A percentile compares a stretch with the other conserved stretches of the same genome.
phyloP scores from a whole-genome alignment of 2,888 invertebrate genomes.

The Cerastis leucographa region DNA sequence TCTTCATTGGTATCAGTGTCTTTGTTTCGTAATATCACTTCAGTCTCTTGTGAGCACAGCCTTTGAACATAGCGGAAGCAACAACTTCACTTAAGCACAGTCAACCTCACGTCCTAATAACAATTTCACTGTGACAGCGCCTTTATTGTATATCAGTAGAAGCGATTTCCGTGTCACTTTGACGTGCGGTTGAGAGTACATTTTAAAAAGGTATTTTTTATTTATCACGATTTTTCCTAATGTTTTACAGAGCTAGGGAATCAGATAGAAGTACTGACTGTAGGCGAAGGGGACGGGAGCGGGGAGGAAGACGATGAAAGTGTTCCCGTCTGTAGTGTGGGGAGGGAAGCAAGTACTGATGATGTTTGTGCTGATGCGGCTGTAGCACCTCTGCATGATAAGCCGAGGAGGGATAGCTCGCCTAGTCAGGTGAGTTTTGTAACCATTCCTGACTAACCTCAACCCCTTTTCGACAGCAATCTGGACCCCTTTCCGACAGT shows the following conservation, averaged over 20 bases:
- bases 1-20: conserved; percentile 13
- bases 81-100: conserved; percentile 4
- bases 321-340: conserved; percentile 85
- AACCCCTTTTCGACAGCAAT: not conserved
- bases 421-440: conserved; percentile 81
- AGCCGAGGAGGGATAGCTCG: conserved; percentile 75
- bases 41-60: not conserved
- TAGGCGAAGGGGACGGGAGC: conserved; percentile 83
- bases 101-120: not conserved
- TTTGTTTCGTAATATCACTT: not conserved
- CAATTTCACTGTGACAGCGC: not conserved
- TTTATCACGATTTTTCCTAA: conserved; percentile 7
- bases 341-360: conserved; percentile 85
- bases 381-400: conserved; percentile 83
- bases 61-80: conserved; percentile 11
- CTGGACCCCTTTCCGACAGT: not conserved
- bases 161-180: not conserved
- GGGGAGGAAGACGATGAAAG: conserved; percentile 87
- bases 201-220: not conserved
- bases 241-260: conserved; percentile 85
- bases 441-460: not conserved
- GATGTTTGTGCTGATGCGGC: conserved; percentile 88
- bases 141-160: not conserved
- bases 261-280: conserved; percentile 88
- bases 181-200: not conserved